A percentile compares a stretch with the other conserved stretches of the same genome.
phyloP scores from a whole-genome alignment of 2,888 invertebrate species.

The Bugula neritina region DNA sequence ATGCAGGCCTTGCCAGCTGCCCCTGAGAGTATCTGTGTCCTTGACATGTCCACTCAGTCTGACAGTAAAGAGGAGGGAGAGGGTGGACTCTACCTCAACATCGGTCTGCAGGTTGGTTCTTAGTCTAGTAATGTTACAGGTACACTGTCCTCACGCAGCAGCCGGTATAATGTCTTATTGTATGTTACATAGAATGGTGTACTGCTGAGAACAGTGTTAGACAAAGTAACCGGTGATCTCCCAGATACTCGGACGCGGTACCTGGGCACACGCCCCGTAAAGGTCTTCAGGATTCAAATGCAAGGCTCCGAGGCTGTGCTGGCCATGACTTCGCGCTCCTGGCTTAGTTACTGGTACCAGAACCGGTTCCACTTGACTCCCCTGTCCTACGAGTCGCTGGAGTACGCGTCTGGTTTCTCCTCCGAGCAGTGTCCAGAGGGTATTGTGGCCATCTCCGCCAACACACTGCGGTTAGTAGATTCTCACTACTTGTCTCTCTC shows the following conservation, averaged over 20 bases:
- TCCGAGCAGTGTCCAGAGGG: constrained; percentile 98
- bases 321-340: constrained; percentile 94
- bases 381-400: constrained; percentile 88
- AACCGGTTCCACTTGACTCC: constrained; percentile 84
- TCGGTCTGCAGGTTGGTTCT: constrained; percentile 68
- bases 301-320: constrained; percentile 90
- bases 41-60: constrained; percentile 65
- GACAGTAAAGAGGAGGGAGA: constrained; percentile 62
- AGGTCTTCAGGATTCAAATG: constrained; percentile 89
- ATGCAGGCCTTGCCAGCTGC: constrained; percentile 94
- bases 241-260: constrained; percentile 96
- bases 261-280: constrained; percentile 88
- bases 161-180: no score
- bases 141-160: no score
- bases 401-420: constrained; percentile 91
- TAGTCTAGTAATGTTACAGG: no score
- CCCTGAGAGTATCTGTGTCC: constrained; percentile 92
- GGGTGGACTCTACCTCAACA: constrained; percentile 81
- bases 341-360: constrained; percentile 97
- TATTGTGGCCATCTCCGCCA: constrained; percentile 96
- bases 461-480: constrained; percentile 68
- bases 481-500: no score
- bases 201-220: constrained; percentile 82
- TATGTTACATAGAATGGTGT: constrained; percentile 98
- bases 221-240: constrained; percentile 90